Evolutionary conservation across 2,797 vertebrate genomes (phyloP), one percentile per base, ranked within the genome.

Genomic region (Nothura maculosa): DNA sequence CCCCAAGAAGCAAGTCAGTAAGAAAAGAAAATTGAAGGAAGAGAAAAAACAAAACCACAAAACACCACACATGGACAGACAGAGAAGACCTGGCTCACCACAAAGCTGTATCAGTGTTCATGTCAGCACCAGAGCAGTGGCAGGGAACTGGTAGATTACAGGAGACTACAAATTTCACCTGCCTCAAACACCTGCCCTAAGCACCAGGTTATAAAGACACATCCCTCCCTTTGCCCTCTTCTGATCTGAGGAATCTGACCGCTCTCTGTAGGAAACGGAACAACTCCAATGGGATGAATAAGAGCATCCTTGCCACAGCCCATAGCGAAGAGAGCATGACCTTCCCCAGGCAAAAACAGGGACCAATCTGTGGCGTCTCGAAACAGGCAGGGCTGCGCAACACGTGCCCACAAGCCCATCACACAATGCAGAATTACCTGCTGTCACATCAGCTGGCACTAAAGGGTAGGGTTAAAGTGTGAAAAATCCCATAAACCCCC

Each of bases 381-480:
- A 62, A 85, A 58, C 77, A 76, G 21, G 85, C 74, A 92, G 93
- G 74, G 85, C 73, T 85, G 69, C 45, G 62, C 32, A 81, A 94
- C 24, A 36, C 45, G 45, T 7, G 85, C 63, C 80, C 22, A 0
- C 85, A 93, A 96, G 54, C 92, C 89, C 86, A 68, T 94, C 89
- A 87, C 27, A 21, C 81, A 72, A 72, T 22, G 57, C 58, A 82
- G 84, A 89, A 96, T 61, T 90, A 87, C 81, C 86, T 85, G 64
- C 92, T 92, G 89, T 85, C 87, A 87, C 89, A 72, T 82, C 52
- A 87, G 81, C 36, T 89, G 64, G 42, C 77, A 80, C 72, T 87
- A 76, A 91, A 89, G 66, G 48, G 47, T 87, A 94, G 78, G 90
- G 94, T 94, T 89, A 92, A 90, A 92, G 79, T 58, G 84, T 63